Base-by-base conservation (phyloP, 2,888 invertebrate genomes). In the Dynastes maya region DNA sequence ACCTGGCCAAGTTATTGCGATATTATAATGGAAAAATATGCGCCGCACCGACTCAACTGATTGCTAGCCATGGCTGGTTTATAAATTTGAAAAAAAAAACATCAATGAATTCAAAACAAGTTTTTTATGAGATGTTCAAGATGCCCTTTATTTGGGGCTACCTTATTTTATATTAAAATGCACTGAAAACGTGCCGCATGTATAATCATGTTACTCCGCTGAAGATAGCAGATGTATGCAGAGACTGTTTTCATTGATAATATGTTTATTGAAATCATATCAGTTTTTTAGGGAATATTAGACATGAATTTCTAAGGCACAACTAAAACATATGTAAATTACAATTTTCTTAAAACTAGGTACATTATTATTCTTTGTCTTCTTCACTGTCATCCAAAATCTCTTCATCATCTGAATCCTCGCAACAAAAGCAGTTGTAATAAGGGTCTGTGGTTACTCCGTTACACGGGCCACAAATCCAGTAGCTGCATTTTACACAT, bases 311-410 rank as follows among this genome's bases (percentile, higher is more conserved):
- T 51, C 51, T 51, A 51, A 51, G 3, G 13, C 11, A 13, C 51
- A 51, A 3, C n/a, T 9, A 5, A 37, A 5, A 45, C 45, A 11
- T 40, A 40, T 40, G 40, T 13, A 16, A 55, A n/a, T 55, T 3
- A 22, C n/a, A 55, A 55, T 55, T 55, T 55, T 55, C 55, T 55
- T 16, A 16, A 16, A 16, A 13, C n/a, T 55, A 55, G n/a, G 6
- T 55, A 55, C 55, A 55, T 8, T 22, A n/a, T 55, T 55, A n/a
- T n/a, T 55, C 55, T 55, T 55, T 55, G 4, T 55, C 55, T 55
- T 22, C n/a, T 55, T 55, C n/a, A n/a, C 55, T 51, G 51, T 51
- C 51, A 51, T 51, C 2, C 51, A 51, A 0, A 55, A 55, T 55
- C 55, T n/a, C 55, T n/a, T 55, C 55, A 55, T 22, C n/a, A 1